Conservation (phyloP, 1,140 invertebrate species). For the Euura lappo region DNA sequence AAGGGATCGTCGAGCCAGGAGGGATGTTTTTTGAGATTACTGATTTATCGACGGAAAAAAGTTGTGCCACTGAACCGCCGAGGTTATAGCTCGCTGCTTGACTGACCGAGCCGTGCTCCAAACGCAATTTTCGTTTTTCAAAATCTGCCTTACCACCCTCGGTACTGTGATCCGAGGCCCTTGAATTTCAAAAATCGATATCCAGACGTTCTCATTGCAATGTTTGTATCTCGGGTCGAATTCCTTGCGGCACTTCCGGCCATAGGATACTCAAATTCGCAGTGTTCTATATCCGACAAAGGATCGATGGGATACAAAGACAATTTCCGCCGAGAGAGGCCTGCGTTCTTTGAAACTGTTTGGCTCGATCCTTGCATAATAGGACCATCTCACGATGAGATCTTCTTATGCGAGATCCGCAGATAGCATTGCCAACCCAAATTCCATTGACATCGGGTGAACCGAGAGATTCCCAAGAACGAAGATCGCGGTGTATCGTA, state of each 20-base stretch:
- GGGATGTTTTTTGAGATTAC: slow-evolving; percentile 7
- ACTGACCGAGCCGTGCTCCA: no score
- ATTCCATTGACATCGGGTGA: slow-evolving; percentile 4
- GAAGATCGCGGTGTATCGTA: slow-evolving; percentile 6
- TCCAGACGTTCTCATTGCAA: not conserved
- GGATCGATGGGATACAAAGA: slow-evolving; percentile 5
- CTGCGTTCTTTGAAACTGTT: slow-evolving; percentile 1
- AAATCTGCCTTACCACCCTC: no score
- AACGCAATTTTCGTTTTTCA: no score
- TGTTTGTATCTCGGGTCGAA: not conserved
- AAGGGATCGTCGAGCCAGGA: not conserved
- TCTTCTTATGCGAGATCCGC: not conserved
- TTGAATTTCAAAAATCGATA: no score
- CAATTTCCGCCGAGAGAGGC: not conserved
- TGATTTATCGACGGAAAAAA: slow-evolving; percentile 5
- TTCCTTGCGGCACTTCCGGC: not conserved
- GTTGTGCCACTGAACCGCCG: not conserved
- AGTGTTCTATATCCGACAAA: not conserved
- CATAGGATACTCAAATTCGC: not conserved
- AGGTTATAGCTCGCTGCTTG: no score
- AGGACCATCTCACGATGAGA: not conserved
- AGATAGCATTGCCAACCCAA: not conserved
- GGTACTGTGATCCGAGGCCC: no score
- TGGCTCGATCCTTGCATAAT: slow-evolving; percentile 6
- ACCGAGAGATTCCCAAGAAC: not conserved